Base-by-base conservation (phyloP, 2,797 vertebrate species). In the Rhyacichthys aspro region DNA sequence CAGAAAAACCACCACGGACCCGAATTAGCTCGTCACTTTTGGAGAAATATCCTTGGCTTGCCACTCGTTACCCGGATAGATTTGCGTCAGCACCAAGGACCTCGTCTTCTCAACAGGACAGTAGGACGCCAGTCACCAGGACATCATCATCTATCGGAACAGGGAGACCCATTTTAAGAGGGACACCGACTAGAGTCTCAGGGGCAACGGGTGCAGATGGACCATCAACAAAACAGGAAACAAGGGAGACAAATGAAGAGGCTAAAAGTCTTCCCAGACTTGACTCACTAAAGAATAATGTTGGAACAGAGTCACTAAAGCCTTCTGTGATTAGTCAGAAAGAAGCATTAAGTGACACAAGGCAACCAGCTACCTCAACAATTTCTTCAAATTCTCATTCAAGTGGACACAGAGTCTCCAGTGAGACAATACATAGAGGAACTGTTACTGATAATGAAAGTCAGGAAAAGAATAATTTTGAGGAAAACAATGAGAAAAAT, bases 91-190 rank as follows among this genome's bases (percentile, higher is more conserved):
- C 79, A 72, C 46, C 71, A 0, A 79, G 79, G 43, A 1, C 23
- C 0, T 67, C 76, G 55, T 79, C 15, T 18, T 44, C 77, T 36
- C 86, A 86, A 49, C 85, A 86, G 43, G 82, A 81, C 10, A 72
- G 82, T 5, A 91, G 88, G 66, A 54, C 80, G 34, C 78, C 84
- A 5, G 65, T 32, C 43, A 87, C 81, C 17, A 88, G 90, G 66
- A 58, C 85, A 1, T 88, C 88, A 28, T 89, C 92, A n/a, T 90
- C 91, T 12, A 59, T 89, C 0, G 91, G 86, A 46, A 86, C 85
- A 43, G 72, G 78, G 3, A 85, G 84, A 65, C 84, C 86, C 9
- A 8, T 80, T 54, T 58, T 85, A 39, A 83, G 70, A 49, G 82
- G 83, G 32, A 64, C 64, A 38, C 61, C 86, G 42, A 72, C 83